A percentile compares a stretch with the other conserved stretches of the same genome.
These are phyloP conservation scores for Melanotus villosus DNA, from an alignment of 2,888 invertebrate species.

Conservation along the genomic window DNA sequence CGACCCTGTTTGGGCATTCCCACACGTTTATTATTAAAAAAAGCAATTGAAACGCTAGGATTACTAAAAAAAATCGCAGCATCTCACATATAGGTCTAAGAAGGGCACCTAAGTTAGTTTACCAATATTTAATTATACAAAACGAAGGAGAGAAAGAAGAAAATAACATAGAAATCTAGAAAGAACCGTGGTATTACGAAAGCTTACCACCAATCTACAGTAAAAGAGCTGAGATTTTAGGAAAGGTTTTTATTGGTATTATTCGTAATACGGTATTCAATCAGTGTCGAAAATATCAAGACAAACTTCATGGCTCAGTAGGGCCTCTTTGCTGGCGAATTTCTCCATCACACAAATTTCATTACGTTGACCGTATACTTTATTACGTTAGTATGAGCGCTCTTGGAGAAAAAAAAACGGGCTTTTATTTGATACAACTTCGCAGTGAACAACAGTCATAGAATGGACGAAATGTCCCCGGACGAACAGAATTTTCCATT, in stretches of 20 bases:
- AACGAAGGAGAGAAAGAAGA: slow-evolving; percentile 12
- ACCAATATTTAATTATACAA: slow-evolving; percentile 10
- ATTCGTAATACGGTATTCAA: slow-evolving; percentile 26
- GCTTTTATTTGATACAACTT: slow-evolving; percentile 26
- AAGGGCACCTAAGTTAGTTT: too few species aligned
- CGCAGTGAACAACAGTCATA: slow-evolving; percentile 24
- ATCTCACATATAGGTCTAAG: too few species aligned
- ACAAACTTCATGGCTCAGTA: slow-evolving; percentile 25
- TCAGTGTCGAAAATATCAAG: slow-evolving; percentile 25
- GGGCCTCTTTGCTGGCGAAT: slow-evolving; percentile 23
- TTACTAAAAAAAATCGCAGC: too few species aligned
- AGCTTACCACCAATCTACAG: slow-evolving; percentile 24
- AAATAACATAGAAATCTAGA: slow-evolving; percentile 14
- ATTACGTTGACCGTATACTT: slow-evolving; percentile 32
- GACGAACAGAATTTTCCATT: slow-evolving; percentile 11
- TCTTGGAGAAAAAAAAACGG: slow-evolving; percentile 17
- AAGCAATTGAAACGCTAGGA: too few species aligned
- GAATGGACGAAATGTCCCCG: slow-evolving; percentile 16
- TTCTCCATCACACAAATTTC: slow-evolving; percentile 28
- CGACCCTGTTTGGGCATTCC: too few species aligned
- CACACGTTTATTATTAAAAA: too few species aligned
- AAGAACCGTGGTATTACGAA: slow-evolving; percentile 3
- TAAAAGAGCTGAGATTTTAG: slow-evolving; percentile 22
- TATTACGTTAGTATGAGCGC: slow-evolving; percentile 30
- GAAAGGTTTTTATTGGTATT: slow-evolving; percentile 24